phyloP scores from a whole-genome alignment of 2,797 vertebrate genomes.

The Lacerta bilineata region DNA sequence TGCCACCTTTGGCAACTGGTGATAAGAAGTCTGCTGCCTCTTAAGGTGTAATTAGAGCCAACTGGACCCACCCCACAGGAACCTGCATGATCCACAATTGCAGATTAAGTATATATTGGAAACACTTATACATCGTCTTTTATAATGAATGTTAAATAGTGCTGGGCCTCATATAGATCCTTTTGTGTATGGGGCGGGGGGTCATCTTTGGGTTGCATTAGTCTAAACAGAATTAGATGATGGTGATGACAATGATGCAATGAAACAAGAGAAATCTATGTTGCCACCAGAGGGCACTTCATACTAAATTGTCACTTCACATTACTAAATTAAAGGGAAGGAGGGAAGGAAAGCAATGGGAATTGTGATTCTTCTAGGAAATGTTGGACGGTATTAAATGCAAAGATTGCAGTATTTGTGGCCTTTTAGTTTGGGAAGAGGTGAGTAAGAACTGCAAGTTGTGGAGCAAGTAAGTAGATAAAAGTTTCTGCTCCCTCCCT shows the following conservation, averaged over 20 bases:
- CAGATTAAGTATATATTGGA: neutral
- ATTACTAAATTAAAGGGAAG: neutral
- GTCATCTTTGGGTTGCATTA: neutral
- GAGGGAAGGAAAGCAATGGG: rapidly evolving
- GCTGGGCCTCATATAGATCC: neutral
- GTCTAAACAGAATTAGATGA: neutral
- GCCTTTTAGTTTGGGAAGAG: no score
- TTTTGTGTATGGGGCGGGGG: no score
- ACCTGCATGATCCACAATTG: no score
- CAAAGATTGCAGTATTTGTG: no score
- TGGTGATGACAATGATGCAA: neutral
- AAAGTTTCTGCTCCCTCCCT: no score
- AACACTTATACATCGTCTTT: neutral
- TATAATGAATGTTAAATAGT: neutral
- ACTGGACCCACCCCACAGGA: neutral
- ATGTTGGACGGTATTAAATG: neutral
- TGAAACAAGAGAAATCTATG: neutral
- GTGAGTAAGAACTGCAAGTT: no score
- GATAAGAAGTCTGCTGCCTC: neutral
- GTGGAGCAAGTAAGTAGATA: no score
- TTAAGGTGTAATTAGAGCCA: neutral
- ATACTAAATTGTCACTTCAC: conserved; percentile 57
- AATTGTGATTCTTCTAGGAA: rapidly evolving
- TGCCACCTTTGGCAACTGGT: neutral
- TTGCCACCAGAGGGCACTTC: conserved; percentile 72